Base-by-base conservation (phyloP, 37 sponge, comb jelly and placozoan species). In the Petrosia ficiformis region DNA sequence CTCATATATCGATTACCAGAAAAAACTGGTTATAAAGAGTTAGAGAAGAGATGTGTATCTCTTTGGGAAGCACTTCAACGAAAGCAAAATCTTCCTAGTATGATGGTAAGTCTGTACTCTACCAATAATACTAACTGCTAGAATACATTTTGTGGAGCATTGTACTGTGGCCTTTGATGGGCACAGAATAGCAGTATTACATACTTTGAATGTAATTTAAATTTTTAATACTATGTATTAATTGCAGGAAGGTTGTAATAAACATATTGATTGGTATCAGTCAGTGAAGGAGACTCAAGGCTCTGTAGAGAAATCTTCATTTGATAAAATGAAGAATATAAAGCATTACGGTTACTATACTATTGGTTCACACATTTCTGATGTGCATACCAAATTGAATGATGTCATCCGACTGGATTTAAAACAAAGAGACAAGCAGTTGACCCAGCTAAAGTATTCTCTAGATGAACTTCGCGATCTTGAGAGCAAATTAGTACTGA, bases 401-500 rank as follows among this genome's bases (percentile, higher is more conserved):
- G 80, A 79, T 37, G 76, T 83, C 32, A 78, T 91, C 48, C 11
- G 19, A 24, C 48, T 91, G 35, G 38, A 22, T 1, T 67, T 81
- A 21, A 57, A 70, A 33, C 43, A 70, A 37, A 61, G 39, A 3
- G 63, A 26, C 1, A 67, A 77, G 59, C 42, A 41, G 25, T 64
- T 80, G 57, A 25, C 72, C 30, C 74, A 82, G 76, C 54, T 28
- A 10, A 69, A 44, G 2, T 91, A 80, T 58, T 59, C 65, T 37
- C 71, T 91, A 24, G 80, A 91, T 66, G 87, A 91, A 14, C 80
- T 91, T 2, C 57, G 83, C 36, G 92, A 91, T 54, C 59, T 91
- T 16, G 87, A 91, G 72, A 91, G 92, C 32, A 91, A 91, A 52
- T 59, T 91, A 40, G 92, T 86, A 14, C 80, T 91, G 25, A 91